Evolutionary conservation across 1,140 invertebrate species (phyloP).

Genomic region (Caenorhabditis latens): DNA sequence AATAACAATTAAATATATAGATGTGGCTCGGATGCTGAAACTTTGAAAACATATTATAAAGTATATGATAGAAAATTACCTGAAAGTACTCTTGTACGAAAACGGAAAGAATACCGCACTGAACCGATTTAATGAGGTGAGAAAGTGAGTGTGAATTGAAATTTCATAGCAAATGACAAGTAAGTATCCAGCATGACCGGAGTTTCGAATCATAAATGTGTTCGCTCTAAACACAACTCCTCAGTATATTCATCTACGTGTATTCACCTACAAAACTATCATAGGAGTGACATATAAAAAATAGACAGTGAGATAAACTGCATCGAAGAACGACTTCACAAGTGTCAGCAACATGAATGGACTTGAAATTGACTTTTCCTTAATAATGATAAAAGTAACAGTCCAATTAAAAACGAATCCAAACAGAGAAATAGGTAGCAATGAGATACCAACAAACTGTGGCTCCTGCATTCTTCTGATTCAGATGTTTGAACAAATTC

Average conservation of each 20-base stretch:
- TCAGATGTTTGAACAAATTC: not conserved
- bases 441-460: constrained; percentile 6
- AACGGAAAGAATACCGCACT: constrained; percentile 14
- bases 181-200: not conserved
- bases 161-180: constrained; percentile 21
- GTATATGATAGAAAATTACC: not conserved
- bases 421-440: not conserved
- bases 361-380: not conserved
- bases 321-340: not conserved
- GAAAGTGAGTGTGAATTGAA: constrained; percentile 25
- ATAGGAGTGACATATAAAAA: constrained; percentile 3
- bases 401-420: not conserved
- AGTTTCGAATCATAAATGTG: not conserved
- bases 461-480: not conserved
- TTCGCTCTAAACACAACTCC: not conserved
- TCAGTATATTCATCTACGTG: not conserved
- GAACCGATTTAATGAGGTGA: not conserved
- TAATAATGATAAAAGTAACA: not conserved
- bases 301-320: not conserved
- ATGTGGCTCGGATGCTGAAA: not conserved
- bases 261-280: not conserved
- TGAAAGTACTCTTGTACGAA: constrained; percentile 22
- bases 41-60: not conserved
- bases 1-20: not conserved
- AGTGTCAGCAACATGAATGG: constrained; percentile 4